phyloP scores from a whole-genome alignment of 2,113 vertebrate genomes.

The Toxotes chatareus region DNA sequence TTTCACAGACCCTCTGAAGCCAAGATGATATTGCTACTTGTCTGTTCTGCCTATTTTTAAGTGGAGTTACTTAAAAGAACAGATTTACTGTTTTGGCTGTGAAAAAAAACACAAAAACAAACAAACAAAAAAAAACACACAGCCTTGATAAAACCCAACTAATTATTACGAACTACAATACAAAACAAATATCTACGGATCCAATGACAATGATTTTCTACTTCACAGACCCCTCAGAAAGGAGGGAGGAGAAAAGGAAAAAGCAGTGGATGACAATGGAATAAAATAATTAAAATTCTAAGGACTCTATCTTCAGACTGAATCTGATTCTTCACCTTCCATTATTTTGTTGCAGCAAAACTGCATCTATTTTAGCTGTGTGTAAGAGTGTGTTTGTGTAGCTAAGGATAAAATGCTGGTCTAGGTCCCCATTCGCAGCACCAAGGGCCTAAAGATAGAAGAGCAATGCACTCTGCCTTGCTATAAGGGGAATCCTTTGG shows the following conservation, averaged over 20 bases:
- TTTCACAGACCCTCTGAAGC: conserved; percentile 21
- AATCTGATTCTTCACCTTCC: background rate
- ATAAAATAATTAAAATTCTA: background rate
- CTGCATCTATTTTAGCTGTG: background rate
- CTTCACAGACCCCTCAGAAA: background rate
- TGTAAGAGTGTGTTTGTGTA: background rate
- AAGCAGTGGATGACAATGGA: too few relatives aligned
- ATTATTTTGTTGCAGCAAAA: conserved; percentile 10
- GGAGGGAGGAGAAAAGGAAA: background rate
- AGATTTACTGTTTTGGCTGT: background rate
- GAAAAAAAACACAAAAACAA: background rate
- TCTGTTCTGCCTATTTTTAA: conserved; percentile 1
- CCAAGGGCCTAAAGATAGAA: conserved; percentile 44
- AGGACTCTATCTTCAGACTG: background rate
- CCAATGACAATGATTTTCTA: background rate
- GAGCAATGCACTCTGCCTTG: conserved; percentile 8
- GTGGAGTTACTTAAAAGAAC: conserved; percentile 26
- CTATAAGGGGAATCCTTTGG: conserved; percentile 46
- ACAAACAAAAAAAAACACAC: background rate
- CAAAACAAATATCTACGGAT: background rate
- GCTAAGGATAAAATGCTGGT: conserved; percentile 5
- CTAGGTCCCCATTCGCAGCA: conserved; percentile 2
- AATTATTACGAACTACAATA: background rate
- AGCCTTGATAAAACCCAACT: background rate
- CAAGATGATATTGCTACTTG: conserved; percentile 29